phyloP scores from a whole-genome alignment of 2,797 vertebrate genomes.

The Cirrhinus mrigala region DNA sequence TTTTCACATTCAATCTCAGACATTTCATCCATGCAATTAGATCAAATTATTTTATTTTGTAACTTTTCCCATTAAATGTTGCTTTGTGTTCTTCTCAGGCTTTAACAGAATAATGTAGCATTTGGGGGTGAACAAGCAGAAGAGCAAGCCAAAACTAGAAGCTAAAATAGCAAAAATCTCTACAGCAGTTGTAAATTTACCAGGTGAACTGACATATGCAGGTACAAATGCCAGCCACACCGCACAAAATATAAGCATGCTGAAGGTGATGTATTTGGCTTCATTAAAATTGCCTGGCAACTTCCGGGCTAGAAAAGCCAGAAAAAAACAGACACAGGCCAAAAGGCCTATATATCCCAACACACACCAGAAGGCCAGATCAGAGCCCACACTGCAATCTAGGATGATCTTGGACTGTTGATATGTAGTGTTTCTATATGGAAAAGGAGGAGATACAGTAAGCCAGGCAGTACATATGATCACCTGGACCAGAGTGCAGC shows the following conservation, averaged over 20 bases:
- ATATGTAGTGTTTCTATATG: constrained; percentile 60
- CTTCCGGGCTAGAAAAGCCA: constrained; percentile 64
- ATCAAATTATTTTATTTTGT: background rate
- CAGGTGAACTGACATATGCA: constrained; percentile 79
- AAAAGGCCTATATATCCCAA: constrained; percentile 61
- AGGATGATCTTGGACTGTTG: constrained; percentile 63
- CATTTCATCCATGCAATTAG: background rate
- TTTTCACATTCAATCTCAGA: background rate
- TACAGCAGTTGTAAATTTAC: constrained; percentile 78
- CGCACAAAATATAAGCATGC: constrained; percentile 74
- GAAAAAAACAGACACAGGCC: constrained; percentile 63
- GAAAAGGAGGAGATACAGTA: constrained; percentile 54
- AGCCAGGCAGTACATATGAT: constrained; percentile 64
- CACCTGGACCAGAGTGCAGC: constrained; percentile 59
- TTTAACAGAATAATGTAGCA: constrained; percentile 78
- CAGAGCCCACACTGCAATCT: constrained; percentile 63
- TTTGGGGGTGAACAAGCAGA: constrained; percentile 78
- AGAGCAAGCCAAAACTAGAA: constrained; percentile 76
- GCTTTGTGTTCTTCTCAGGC: constrained; percentile 77
- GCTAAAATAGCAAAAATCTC: constrained; percentile 81
- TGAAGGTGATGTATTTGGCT: constrained; percentile 66
- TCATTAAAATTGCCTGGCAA: constrained; percentile 65
- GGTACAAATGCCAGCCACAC: constrained; percentile 84
- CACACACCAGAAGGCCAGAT: constrained; percentile 64
- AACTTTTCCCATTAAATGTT: constrained; percentile 73